phyloP scores from a whole-genome alignment of 1,140 invertebrate species.

The Condylostylus longicornis region DNA sequence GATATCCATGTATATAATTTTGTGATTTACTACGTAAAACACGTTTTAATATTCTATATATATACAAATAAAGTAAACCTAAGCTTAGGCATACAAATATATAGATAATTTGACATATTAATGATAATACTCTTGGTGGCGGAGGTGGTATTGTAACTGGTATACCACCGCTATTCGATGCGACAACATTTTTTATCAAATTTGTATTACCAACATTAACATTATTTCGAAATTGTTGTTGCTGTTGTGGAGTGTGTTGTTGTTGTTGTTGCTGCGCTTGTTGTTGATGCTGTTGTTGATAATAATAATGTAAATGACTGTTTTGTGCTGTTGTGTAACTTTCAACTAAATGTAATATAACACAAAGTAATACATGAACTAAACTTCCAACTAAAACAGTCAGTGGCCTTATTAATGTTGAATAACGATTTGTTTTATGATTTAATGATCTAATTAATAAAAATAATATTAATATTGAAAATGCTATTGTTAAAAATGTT shows the following conservation, averaged over 20 bases:
- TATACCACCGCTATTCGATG: conserved; percentile 6
- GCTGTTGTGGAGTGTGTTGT: conserved; percentile 9
- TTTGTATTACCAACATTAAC: conserved; percentile 1
- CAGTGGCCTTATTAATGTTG: conserved; percentile 52
- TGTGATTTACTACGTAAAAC: conserved; percentile 49
- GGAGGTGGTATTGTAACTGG: conserved; percentile 8
- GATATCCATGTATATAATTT: conserved; percentile 48
- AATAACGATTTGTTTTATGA: conserved; percentile 45
- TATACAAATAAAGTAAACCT: conserved; percentile 68
- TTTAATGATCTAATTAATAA: conserved; percentile 57
- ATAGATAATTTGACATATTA: conserved; percentile 69
- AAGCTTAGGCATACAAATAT: conserved; percentile 62
- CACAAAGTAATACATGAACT: conserved; percentile 58
- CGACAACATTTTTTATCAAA: no score
- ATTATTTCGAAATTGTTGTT: background rate
- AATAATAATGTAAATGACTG: conserved; percentile 15
- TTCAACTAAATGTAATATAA: conserved; percentile 63
- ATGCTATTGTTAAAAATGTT: conserved; percentile 69
- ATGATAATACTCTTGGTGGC: conserved; percentile 41
- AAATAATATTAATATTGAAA: conserved; percentile 70
- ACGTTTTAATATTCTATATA: conserved; percentile 54
- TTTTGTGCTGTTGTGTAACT: conserved; percentile 29
- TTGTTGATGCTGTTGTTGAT: conserved; percentile 12
- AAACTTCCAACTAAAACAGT: conserved; percentile 57
- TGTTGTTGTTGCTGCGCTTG: conserved; percentile 20